Conservation (phyloP, 2,113 vertebrate genomes). For the Pelmatolapia mariae region DNA sequence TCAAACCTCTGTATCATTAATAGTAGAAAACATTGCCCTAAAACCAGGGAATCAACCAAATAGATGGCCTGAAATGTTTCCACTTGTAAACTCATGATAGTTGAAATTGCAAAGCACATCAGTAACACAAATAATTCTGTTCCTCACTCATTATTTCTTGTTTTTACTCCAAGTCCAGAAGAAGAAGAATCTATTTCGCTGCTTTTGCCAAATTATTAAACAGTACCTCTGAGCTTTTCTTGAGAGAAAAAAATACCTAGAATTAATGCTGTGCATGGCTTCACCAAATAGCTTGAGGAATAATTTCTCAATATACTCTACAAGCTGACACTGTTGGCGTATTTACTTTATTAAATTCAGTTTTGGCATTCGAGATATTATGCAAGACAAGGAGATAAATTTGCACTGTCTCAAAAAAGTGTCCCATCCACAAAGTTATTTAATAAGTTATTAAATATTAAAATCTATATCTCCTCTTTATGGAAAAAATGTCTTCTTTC, state of each 20-base stretch:
- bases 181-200: neutral
- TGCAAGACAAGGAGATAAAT: neutral
- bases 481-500: neutral
- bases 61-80: neutral
- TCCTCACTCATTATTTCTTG: neutral
- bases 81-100: neutral
- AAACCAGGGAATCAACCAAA: neutral
- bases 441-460: conserved; percentile 19
- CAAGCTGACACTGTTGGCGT: neutral
- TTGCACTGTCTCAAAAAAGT: neutral
- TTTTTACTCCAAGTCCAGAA: neutral
- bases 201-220: neutral
- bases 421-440: neutral
- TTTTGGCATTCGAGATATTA: neutral
- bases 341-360: neutral
- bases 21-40: neutral
- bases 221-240: neutral
- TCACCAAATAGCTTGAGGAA: neutral
- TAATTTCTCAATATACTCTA: neutral
- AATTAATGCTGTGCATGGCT: neutral
- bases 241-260: neutral
- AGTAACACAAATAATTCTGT: neutral
- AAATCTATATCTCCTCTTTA: neutral
- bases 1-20: neutral
- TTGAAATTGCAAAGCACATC: neutral